These are phyloP conservation scores for Plebejus anna DNA, from an alignment of 2,888 invertebrate genomes.

Conservation along the genomic window DNA sequence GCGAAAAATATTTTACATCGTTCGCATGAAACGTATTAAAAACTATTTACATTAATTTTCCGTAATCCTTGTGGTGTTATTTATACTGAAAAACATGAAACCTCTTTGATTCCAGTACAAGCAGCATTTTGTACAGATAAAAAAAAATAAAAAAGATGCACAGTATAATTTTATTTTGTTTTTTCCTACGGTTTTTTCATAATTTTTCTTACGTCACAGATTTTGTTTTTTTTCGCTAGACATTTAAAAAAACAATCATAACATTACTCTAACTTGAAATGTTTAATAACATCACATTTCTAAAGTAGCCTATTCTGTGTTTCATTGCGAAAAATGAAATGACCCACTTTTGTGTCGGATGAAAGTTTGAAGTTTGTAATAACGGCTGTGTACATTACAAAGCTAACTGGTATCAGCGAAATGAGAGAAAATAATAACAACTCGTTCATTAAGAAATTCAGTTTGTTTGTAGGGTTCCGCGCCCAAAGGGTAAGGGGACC, in stretches of 20 bases:
- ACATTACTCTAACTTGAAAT: background rate
- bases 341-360: slow-evolving; percentile 16
- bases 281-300: background rate
- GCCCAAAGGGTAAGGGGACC: no score
- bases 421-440: slow-evolving; percentile 36
- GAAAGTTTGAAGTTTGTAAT: slow-evolving; percentile 33
- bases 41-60: background rate
- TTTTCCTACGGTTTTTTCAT: background rate
- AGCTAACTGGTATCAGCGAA: slow-evolving; percentile 34
- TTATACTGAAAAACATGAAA: background rate
- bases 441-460: slow-evolving; percentile 39
- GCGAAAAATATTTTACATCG: background rate
- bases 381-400: slow-evolving; percentile 31
- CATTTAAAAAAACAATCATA: background rate
- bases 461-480: slow-evolving; percentile 32
- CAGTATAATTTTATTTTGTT: background rate
- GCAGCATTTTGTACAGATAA: background rate
- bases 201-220: no score
- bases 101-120: background rate
- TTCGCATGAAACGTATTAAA: background rate
- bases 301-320: background rate
- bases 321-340: slow-evolving; percentile 13
- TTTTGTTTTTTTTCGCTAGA: no score
- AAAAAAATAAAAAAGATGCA: background rate
- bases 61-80: background rate